These are phyloP conservation scores for Melanargia galathea DNA, from an alignment of 2,888 invertebrate species.

Conservation along the genomic window DNA sequence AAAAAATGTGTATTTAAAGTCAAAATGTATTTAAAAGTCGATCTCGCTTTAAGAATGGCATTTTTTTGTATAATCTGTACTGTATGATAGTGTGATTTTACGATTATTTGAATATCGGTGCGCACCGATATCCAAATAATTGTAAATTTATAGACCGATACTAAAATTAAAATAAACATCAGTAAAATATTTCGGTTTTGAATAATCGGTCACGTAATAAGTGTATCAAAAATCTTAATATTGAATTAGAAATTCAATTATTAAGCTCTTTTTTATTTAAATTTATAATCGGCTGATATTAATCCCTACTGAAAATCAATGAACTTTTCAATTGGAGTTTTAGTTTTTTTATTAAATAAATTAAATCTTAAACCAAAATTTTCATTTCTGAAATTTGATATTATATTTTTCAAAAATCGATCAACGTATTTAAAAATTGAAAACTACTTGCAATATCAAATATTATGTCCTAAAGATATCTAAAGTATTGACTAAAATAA, in stretches of 20 bases:
- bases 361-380: neutral
- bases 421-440: neutral
- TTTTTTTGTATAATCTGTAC: neutral
- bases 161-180: too few species aligned
- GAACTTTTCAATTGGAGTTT: neutral
- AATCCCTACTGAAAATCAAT: neutral
- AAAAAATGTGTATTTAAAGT: conserved; percentile 3
- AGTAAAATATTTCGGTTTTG: too few species aligned
- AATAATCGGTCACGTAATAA: neutral
- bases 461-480: conserved; percentile 15
- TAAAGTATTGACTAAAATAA: conserved; percentile 9
- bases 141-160: too few species aligned
- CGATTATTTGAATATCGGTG: conserved; percentile 5
- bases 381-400: neutral
- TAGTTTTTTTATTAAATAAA: neutral
- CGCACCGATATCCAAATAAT: neutral
- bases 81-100: conserved; percentile 8
- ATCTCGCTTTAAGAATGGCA: neutral
- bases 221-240: neutral
- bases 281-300: neutral
- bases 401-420: neutral
- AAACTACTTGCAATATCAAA: neutral
- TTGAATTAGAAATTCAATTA: neutral
- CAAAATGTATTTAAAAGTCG: conserved; percentile 10
- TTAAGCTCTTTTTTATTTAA: too few species aligned